A percentile compares a stretch with the other conserved stretches of the same genome.
Evolutionary conservation across 2,797 vertebrate species (phyloP).

Genomic region (Paramormyrops hopkinsi): DNA sequence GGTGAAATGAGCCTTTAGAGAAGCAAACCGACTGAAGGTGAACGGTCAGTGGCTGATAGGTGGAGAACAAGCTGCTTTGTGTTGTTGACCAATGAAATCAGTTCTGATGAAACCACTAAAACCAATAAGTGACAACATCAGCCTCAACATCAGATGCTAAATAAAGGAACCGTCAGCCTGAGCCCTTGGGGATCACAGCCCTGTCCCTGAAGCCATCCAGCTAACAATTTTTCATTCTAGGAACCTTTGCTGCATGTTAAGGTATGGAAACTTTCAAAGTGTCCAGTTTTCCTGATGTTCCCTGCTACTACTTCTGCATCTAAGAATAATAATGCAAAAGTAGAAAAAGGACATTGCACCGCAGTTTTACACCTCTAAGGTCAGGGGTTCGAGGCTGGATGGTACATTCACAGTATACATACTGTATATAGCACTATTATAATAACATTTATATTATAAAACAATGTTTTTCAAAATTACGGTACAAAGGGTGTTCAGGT

Average conservation of each 20-base stretch:
- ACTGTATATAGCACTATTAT: neutral
- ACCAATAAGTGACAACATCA: neutral
- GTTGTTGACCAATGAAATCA: neutral
- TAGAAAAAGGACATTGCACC: neutral
- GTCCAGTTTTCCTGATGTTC: neutral
- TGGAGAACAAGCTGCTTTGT: neutral
- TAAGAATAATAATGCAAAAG: neutral
- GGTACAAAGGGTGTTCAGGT: neutral
- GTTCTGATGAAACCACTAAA: neutral
- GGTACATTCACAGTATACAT: neutral
- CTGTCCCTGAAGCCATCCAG: neutral
- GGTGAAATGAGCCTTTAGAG: neutral
- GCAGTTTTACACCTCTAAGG: neutral
- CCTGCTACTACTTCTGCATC: neutral
- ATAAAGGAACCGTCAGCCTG: neutral
- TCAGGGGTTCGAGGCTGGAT: neutral
- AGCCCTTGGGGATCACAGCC: neutral
- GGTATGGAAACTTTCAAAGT: neutral
- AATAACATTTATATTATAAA: neutral
- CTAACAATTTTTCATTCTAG: neutral
- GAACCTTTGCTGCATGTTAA: neutral
- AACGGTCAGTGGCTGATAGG: neutral
- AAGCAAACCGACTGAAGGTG: neutral
- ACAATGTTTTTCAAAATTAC: neutral
- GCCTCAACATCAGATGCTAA: neutral